Evolutionary conservation across 2,113 vertebrate species (phyloP).

Genomic region (Nettapus auritus): DNA sequence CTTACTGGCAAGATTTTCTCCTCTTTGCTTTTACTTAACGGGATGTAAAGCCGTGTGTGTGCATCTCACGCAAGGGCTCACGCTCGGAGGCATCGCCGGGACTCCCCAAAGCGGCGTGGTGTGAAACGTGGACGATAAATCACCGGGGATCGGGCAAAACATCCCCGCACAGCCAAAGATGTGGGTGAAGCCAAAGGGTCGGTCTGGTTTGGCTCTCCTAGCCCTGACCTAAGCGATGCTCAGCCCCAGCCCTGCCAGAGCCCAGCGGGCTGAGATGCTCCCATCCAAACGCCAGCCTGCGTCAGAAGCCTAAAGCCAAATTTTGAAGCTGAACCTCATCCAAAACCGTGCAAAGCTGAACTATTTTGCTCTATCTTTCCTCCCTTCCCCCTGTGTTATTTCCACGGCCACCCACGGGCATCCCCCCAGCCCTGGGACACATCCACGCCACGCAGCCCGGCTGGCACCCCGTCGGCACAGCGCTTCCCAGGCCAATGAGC

Average conservation of each 20-base stretch:
- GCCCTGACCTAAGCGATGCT: no score
- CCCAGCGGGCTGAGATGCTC: background rate
- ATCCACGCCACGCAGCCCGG: background rate
- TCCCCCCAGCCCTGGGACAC: background rate
- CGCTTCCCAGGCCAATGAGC: background rate
- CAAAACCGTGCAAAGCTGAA: background rate
- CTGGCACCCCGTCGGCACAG: background rate
- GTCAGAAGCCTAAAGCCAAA: background rate
- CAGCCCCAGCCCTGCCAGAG: background rate
- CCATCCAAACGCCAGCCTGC: background rate
- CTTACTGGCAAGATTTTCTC: background rate
- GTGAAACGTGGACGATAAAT: background rate
- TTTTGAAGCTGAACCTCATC: background rate
- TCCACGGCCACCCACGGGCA: no score
- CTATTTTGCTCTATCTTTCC: background rate
- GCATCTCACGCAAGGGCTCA: background rate
- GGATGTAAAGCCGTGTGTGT: background rate
- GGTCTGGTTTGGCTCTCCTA: background rate
- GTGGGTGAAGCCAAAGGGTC: no score
- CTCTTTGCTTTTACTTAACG: background rate
- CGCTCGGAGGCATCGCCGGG: background rate
- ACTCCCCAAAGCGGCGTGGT: background rate
- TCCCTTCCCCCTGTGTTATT: background rate
- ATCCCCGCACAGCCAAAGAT: background rate
- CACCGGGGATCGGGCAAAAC: background rate